Base-by-base conservation (phyloP, 2,888 invertebrate species). In the Chrysolina haemoptera region DNA sequence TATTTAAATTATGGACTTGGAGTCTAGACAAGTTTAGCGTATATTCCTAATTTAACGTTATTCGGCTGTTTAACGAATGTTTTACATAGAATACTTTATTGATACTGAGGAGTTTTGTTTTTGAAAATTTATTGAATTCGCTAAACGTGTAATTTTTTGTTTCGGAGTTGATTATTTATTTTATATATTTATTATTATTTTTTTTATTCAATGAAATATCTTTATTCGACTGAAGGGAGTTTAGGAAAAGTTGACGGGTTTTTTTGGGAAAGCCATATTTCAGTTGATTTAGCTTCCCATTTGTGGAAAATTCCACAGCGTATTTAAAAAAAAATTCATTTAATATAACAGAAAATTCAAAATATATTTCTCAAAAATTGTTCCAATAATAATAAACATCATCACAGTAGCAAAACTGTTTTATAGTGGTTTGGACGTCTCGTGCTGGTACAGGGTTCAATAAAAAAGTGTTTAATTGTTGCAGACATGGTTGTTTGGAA, bases 21-120 rank as follows among this genome's bases (percentile, higher is more conserved):
- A 50, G 50, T 72, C 69, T 76, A 73, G 72, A 75, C 74, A 76
- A 75, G 68, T 71, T 75, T 76, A 73, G 76, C 70, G 70, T 50
- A 71, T n/a, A 43, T 40, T 12, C 48, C 22, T 18, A 12, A n/a
- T 59, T 59, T 6, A 6, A n/a, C n/a, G n/a, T 3, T 22, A 55
- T 14, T 55, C 55, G 14, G 22, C 11, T 22, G 55, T 55, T n/a
- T 20, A n/a, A n/a, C n/a, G n/a, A n/a, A n/a, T n/a, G n/a, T n/a
- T n/a, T n/a, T 53, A 20, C 12, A 20, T 20, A 20, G 11, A 20
- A 2, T 10, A 20, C 53, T 50, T 50, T 16, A 50, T 50, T 16
- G 48, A 14, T 50, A 10, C 18, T 53, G 55, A 46, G 22, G 55
- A 22, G 9, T 50, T 50, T 50, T 50, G 55, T 55, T 55, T 55